Evolutionary conservation across 2,888 invertebrate genomes (phyloP), one percentile per base, ranked within the genome.

Genomic region (Dryobotodes eremita): DNA sequence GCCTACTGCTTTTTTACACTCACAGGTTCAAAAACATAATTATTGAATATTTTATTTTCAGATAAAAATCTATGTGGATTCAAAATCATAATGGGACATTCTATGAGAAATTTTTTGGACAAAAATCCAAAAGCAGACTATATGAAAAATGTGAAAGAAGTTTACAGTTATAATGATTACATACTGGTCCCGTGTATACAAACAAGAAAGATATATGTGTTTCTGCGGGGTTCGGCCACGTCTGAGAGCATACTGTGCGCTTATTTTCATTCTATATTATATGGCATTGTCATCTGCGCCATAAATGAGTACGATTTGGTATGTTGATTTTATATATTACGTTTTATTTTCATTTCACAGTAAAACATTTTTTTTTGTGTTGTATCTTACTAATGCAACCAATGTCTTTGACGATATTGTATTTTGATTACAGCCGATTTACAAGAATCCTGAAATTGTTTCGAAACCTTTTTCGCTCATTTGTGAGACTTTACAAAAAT

Each of bases 191-290:
- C 97, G 3, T 95, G 97, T 90, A 86, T 96, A 20, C 87, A 94
- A 62, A 91, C 91, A 8, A 94, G 94, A 80, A 94, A 91, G 46
- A 97, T 98, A 89, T 96, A 97, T 90, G 95, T 98, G 36, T 92
- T 97, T 57, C 91, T 98, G 2, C 96, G 97, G 79, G 95, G 97
- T 70, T 93, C 96, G n/a, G 97, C 97, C 42, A 91, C 90, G 0
- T 90, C 97, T 1, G 93, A 94, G 71, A 97, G 98, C 86, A 95
- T 98, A n/a, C 90, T 98, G 17, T 97, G 97, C 90, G 97, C 98
- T 10, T 98, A 98, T 92, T 98, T 98, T 87, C 97, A 98, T 90
- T 98, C 98, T 10, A 97, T 97, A 48, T 91, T 98, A 75, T 94
- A 97, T 36, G 91, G 95, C 0, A 90, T 93, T 15, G 82, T 93